Evolutionary conservation across 1,140 invertebrate species (phyloP).

Genomic region (Trinorchestia longiramus): DNA sequence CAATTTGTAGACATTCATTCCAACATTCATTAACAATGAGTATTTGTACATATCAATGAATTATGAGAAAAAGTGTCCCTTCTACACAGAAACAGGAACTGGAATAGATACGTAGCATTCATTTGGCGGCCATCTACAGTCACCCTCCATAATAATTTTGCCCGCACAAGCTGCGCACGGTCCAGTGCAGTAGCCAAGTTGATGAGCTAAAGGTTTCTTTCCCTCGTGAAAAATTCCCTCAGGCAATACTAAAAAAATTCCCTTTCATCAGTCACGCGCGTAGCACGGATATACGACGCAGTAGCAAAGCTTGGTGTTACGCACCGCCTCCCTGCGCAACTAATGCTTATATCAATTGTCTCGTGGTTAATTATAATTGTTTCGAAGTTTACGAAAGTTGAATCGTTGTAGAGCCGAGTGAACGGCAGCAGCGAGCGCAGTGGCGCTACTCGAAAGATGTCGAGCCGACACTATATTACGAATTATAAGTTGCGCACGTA

Average conservation of each 20-base stretch:
- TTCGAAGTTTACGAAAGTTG: background rate
- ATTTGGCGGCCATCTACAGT: background rate
- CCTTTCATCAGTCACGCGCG: background rate
- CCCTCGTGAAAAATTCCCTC: background rate
- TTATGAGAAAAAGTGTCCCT: no score
- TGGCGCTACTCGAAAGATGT: background rate
- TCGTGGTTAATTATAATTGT: background rate
- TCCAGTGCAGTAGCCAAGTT: background rate
- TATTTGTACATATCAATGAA: no score
- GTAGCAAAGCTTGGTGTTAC: background rate
- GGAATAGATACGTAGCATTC: background rate
- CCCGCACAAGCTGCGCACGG: background rate
- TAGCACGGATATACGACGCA: background rate
- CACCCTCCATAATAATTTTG: background rate
- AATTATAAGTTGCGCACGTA: background rate
- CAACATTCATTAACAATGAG: background rate
- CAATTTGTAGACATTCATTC: background rate
- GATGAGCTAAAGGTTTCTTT: background rate
- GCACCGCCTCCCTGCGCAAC: background rate
- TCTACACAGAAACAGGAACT: background rate
- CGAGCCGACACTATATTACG: background rate
- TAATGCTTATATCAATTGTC: background rate
- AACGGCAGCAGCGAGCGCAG: background rate
- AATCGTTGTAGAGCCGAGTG: background rate
- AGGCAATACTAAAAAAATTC: background rate